phyloP scores from a whole-genome alignment of 2,113 vertebrate genomes.

The Muscicapa adusta region DNA sequence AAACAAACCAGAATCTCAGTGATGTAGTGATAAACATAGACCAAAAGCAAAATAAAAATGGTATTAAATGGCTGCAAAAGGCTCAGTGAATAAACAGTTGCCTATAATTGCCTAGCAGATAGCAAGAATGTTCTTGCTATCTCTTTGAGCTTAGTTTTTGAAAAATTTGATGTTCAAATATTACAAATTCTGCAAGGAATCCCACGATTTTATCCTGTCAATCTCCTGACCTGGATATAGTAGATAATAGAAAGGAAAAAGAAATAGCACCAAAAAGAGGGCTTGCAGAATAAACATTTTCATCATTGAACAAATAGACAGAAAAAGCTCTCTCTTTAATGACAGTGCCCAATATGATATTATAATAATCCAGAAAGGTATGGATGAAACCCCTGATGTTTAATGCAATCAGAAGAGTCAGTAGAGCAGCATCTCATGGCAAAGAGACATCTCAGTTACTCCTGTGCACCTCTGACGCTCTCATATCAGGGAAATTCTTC shows the following conservation, averaged over 20 bases:
- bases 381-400: background rate
- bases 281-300: background rate
- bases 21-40: background rate
- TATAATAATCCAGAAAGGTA: background rate
- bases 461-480: background rate
- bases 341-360: background rate
- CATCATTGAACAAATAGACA: background rate
- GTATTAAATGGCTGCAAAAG: background rate
- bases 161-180: background rate
- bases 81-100: background rate
- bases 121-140: background rate
- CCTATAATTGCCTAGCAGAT: background rate
- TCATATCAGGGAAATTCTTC: background rate
- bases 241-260: background rate
- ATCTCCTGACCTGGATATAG: background rate
- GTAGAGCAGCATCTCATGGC: background rate
- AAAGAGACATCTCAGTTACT: background rate
- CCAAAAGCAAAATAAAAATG: background rate
- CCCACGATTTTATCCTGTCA: background rate
- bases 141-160: background rate
- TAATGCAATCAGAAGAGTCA: background rate
- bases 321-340: background rate
- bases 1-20: background rate
- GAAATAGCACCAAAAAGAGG: background rate
- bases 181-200: background rate